These are phyloP conservation scores for Oncorhynchus tshawytscha DNA, from an alignment of 2,113 vertebrate species.

Conservation along the genomic window DNA sequence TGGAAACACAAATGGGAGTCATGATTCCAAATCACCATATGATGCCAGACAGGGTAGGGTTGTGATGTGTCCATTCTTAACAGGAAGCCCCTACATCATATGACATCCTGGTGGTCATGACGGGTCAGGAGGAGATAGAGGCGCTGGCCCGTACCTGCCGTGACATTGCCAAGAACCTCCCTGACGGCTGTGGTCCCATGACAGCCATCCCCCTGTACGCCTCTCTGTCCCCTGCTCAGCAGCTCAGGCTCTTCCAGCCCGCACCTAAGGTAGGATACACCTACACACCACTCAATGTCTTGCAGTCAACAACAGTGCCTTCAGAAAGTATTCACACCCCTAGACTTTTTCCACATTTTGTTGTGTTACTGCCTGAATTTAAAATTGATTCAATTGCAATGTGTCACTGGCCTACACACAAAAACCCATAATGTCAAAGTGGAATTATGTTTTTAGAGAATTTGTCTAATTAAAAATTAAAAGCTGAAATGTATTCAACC, in stretches of 20 bases:
- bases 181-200: constrained; percentile 81
- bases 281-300: neutral
- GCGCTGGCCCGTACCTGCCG: constrained; percentile 90
- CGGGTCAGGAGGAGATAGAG: constrained; percentile 97
- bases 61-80: neutral
- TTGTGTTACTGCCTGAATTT: no score
- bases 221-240: constrained; percentile 87
- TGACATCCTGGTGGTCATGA: constrained; percentile 94
- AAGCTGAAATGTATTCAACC: no score
- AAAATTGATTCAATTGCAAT: no score
- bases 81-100: constrained; percentile 88
- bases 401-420: no score
- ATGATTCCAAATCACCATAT: neutral
- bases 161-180: constrained; percentile 89
- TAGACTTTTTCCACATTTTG: no score
- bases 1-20: neutral
- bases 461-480: no score
- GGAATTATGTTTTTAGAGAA: no score
- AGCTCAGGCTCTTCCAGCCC: constrained; percentile 88
- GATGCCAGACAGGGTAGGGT: neutral
- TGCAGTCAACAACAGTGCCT: neutral
- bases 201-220: constrained; percentile 88
- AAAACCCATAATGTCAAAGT: no score
- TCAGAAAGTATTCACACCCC: no score
- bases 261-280: constrained; percentile 85